Evolutionary conservation across 2,113 vertebrate species (phyloP).

Genomic region (Saguinus midas): DNA sequence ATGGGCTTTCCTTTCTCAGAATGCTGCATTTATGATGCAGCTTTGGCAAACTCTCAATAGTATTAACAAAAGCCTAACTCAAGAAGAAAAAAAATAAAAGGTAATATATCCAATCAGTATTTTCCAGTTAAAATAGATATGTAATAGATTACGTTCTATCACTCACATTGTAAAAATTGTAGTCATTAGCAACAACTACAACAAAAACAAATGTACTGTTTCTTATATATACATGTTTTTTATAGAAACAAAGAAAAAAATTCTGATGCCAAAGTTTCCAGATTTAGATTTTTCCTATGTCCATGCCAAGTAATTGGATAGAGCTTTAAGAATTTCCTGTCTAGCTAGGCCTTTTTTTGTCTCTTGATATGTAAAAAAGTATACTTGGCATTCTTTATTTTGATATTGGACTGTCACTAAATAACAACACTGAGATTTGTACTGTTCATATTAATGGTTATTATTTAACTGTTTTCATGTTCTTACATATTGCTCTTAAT

Average conservation of each 20-base stretch:
- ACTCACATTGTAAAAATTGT: neutral
- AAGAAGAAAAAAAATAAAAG: neutral
- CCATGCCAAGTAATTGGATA: constrained; percentile 38
- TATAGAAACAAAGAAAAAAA: constrained; percentile 54
- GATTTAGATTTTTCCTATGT: constrained; percentile 56
- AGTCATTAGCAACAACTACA: neutral
- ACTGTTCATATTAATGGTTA: neutral
- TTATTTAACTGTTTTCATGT: neutral
- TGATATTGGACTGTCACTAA: constrained; percentile 12
- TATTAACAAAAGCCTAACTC: neutral
- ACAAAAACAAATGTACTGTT: neutral
- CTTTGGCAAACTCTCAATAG: neutral
- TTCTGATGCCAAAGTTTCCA: neutral
- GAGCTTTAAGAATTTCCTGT: constrained; percentile 42
- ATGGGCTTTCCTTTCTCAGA: neutral
- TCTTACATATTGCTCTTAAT: constrained; percentile 27
- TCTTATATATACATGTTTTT: constrained; percentile 7
- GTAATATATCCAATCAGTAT: neutral
- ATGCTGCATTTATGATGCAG: neutral
- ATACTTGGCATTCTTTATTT: constrained; percentile 36
- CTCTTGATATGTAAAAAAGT: constrained; percentile 5
- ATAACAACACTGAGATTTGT: neutral
- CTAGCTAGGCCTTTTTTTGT: neutral
- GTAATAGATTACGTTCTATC: neutral
- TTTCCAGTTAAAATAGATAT: neutral